Evolutionary conservation across 2,888 invertebrate genomes (phyloP).

Genomic region (Caenorhabditis sp.): DNA sequence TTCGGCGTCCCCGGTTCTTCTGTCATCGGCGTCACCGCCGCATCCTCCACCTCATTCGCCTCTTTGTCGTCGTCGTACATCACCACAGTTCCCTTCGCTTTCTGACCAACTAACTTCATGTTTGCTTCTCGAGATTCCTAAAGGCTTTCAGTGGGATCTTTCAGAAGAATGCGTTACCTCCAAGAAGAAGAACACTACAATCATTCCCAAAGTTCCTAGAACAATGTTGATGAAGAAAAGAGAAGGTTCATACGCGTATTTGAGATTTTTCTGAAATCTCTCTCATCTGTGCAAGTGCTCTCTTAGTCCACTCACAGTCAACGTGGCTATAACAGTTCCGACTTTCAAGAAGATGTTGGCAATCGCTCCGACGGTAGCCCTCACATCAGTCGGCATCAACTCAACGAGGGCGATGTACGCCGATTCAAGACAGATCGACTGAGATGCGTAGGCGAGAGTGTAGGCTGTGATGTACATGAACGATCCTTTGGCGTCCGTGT

Average conservation of each 20-base stretch:
- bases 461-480: constrained; percentile 26
- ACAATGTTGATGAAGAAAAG: constrained; percentile 47
- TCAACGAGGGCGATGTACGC: constrained; percentile 47
- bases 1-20: no score
- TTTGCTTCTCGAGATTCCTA: constrained; percentile 48
- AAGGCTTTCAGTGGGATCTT: no score
- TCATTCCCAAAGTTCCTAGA: constrained; percentile 28
- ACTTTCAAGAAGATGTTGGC: constrained; percentile 44
- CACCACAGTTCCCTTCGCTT: background rate
- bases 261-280: constrained; percentile 35
- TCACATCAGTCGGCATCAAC: constrained; percentile 56
- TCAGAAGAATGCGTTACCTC: no score
- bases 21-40: no score
- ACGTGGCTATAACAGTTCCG: constrained; percentile 42
- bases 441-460: constrained; percentile 42
- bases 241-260: constrained; percentile 43
- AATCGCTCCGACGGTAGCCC: constrained; percentile 40
- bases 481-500: constrained; percentile 17
- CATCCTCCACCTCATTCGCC: background rate
- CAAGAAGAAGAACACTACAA: constrained; percentile 32
- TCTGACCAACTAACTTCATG: constrained; percentile 48
- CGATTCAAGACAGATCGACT: constrained; percentile 50
- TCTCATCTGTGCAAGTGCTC: background rate
- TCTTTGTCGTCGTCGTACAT: background rate
- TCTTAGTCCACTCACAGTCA: constrained; percentile 10